Conservation (phyloP, 2,888 invertebrate genomes). For the Chydorus sphaericus region DNA sequence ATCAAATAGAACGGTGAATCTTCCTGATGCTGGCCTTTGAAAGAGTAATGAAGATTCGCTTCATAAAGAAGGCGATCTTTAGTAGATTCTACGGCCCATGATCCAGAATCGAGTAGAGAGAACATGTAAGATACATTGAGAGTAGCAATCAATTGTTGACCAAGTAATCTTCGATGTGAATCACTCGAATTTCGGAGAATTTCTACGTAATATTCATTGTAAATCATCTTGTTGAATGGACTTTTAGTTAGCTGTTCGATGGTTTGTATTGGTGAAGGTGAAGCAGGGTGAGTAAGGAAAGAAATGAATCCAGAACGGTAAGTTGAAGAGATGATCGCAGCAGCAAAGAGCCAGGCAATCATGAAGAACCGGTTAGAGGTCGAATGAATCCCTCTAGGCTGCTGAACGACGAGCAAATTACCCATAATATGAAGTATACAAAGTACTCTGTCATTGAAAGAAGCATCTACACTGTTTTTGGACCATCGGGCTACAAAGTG, state of each 20-base stretch:
- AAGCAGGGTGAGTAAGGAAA: constrained; percentile 18
- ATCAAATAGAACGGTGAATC: not conserved
- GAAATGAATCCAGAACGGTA: constrained; percentile 32
- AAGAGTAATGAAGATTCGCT: not conserved
- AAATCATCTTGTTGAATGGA: constrained; percentile 14
- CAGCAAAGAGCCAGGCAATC: constrained; percentile 6
- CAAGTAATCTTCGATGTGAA: constrained; percentile 6
- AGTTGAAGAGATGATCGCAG: constrained; percentile 34
- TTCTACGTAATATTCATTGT: not conserved
- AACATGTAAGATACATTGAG: not conserved
- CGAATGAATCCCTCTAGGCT: not conserved
- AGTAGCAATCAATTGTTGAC: not conserved
- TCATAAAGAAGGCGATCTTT: not conserved
- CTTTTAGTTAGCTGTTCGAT: constrained; percentile 16
- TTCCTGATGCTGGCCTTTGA: not conserved
- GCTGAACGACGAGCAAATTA: not conserved
- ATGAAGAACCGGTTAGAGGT: not conserved
- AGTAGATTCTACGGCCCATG: not conserved
- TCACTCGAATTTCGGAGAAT: constrained; percentile 9
- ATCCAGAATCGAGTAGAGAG: not conserved
- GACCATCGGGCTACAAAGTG: not conserved
- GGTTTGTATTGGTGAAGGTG: constrained; percentile 17
- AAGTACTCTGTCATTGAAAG: no score
- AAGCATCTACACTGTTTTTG: not conserved
- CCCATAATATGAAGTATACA: not conserved